Conservation (phyloP, 2,113 vertebrate species). For the Melanerpes aurifrons region DNA sequence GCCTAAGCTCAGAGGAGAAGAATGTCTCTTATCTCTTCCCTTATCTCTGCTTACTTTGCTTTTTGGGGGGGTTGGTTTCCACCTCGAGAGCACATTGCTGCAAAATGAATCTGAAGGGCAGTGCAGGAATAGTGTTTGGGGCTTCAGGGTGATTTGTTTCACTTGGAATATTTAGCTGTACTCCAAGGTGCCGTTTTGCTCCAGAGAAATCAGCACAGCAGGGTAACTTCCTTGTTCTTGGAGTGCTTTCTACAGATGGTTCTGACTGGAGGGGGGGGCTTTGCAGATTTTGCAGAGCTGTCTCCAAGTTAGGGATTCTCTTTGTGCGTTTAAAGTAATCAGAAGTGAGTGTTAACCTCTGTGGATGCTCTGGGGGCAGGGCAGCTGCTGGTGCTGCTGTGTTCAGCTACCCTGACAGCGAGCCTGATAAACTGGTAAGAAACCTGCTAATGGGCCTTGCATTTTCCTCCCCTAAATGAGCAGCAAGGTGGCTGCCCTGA, state of each 20-base stretch:
- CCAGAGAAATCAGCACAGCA: neutral
- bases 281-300: neutral
- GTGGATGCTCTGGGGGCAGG: rapidly evolving
- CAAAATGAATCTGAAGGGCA: neutral
- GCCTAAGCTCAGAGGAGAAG: neutral
- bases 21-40: constrained; percentile 47
- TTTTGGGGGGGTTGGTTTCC: neutral
- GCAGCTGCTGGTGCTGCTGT: neutral
- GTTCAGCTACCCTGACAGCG: neutral
- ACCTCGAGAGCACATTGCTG: neutral
- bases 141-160: neutral
- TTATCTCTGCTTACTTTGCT: constrained; percentile 46
- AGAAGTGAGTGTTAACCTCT: neutral
- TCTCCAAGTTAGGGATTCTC: neutral
- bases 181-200: neutral
- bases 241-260: neutral
- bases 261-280: neutral
- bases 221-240: neutral
- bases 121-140: neutral
- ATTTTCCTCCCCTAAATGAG: neutral
- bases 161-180: neutral
- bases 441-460: neutral
- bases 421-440: neutral
- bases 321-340: neutral
- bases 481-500: constrained; percentile 14